These are phyloP conservation scores for Leptodactylus fallax DNA, from an alignment of 2,797 vertebrate species.

Conservation along the genomic window DNA sequence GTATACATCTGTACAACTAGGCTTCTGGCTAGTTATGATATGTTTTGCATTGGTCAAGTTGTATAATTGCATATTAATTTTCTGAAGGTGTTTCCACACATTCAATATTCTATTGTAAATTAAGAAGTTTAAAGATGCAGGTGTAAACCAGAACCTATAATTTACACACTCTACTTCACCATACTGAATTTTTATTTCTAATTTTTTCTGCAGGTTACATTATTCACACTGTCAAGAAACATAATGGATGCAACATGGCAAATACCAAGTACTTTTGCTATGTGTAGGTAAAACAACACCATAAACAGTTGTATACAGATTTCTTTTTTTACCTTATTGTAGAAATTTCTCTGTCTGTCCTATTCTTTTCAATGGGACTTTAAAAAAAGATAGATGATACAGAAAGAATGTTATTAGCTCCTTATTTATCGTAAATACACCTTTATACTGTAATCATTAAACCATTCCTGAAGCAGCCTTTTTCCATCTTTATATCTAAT, in stretches of 20 bases:
- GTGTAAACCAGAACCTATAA: not conserved
- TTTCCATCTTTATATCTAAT: no score
- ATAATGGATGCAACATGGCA: not conserved
- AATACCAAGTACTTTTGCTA: not conserved
- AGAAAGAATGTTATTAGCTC: no score
- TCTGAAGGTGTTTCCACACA: not conserved
- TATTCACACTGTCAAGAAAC: no score
- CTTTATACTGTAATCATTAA: no score
- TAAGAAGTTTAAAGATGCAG: not conserved
- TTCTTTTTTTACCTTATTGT: no score
- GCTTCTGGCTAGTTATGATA: slow-evolving; percentile 28
- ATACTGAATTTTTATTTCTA: not conserved
- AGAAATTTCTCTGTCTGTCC: no score
- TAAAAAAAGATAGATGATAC: no score
- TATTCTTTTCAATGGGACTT: no score
- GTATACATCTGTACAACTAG: slow-evolving; percentile 23
- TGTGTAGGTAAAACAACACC: no score
- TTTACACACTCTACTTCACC: not conserved
- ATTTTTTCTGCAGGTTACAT: not conserved
- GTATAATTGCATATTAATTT: slow-evolving; percentile 30
- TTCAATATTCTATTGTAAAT: not conserved
- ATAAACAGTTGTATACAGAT: no score
- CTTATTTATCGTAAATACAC: no score
- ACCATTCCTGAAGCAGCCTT: no score
- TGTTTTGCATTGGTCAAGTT: slow-evolving; percentile 5